Conservation (phyloP, 2,888 invertebrate species). For the Pristionchus japonicus region DNA sequence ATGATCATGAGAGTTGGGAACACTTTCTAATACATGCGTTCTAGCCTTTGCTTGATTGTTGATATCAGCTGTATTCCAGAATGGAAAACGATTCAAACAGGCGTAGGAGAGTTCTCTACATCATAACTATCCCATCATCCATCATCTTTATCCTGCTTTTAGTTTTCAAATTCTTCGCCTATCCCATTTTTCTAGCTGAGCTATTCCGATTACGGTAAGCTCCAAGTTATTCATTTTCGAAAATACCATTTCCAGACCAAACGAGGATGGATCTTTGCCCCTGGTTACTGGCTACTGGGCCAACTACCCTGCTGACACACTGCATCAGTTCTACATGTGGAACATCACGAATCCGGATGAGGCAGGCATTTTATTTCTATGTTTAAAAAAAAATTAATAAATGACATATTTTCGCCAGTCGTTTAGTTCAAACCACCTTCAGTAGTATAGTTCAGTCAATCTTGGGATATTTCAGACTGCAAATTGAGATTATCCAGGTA, state of each 20-base stretch:
- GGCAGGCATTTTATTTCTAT: too few relatives aligned
- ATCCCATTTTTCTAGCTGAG: background rate
- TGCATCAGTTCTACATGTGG: background rate
- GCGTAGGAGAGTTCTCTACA: background rate
- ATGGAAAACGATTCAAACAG: too few relatives aligned
- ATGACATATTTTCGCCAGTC: background rate
- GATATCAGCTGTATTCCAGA: too few relatives aligned
- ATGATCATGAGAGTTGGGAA: too few relatives aligned
- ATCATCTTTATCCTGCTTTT: background rate
- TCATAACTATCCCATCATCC: background rate
- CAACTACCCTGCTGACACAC: background rate
- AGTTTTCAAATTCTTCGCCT: background rate
- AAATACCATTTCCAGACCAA: background rate
- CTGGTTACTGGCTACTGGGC: background rate
- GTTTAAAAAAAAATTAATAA: background rate
- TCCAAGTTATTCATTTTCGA: background rate
- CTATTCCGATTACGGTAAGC: background rate
- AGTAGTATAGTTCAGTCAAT: too few relatives aligned
- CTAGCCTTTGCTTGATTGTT: too few relatives aligned
- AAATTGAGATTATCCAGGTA: too few relatives aligned
- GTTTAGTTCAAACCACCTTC: too few relatives aligned
- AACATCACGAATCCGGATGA: background rate
- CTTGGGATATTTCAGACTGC: too few relatives aligned
- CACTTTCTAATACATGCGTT: too few relatives aligned
- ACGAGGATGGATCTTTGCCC: background rate